A percentile compares a stretch with the other conserved stretches of the same genome.
Evolutionary conservation across 2,888 invertebrate species (phyloP).

Genomic region (Acleris laterana): DNA sequence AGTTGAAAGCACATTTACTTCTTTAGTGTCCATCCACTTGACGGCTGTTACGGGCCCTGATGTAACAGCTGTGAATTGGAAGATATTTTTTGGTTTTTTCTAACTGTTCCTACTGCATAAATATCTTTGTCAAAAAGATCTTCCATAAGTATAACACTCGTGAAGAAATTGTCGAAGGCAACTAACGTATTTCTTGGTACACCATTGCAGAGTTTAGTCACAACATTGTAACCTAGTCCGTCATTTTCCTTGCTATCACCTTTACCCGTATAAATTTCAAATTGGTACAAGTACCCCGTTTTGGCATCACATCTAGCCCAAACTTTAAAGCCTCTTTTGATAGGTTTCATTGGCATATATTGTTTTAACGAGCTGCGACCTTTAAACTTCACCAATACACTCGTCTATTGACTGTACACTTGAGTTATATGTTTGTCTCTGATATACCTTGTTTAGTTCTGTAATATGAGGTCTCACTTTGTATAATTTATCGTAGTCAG

Average conservation of each 20-base stretch:
- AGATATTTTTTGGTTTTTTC: conserved; percentile 46
- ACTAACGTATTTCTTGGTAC: conserved; percentile 2
- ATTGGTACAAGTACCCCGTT: conserved; percentile 22
- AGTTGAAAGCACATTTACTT: conserved; percentile 43
- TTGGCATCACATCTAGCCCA: conserved; percentile 6
- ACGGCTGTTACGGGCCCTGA: conserved; percentile 40
- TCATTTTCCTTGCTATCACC: no score
- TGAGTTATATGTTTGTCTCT: conserved; percentile 40
- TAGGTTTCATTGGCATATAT: conserved; percentile 43
- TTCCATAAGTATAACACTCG: conserved; percentile 32
- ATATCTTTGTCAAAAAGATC: conserved; percentile 43
- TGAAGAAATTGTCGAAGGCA: no score
- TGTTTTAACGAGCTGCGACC: conserved; percentile 44
- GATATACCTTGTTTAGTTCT: conserved; percentile 41
- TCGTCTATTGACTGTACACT: conserved; percentile 44
- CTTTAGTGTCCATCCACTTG: conserved; percentile 42
- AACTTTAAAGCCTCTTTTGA: conserved; percentile 32
- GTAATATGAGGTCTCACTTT: conserved; percentile 44
- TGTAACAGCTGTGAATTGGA: conserved; percentile 47
- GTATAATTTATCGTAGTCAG: conserved; percentile 45
- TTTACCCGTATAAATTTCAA: no score
- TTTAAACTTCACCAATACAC: conserved; percentile 50
- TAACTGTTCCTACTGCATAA: conserved; percentile 48
- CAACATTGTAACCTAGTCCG: background rate
- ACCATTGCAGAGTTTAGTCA: conserved; percentile 1